Percentiles rank a stretch among this genome's conserved stretches.
Evolutionary conservation across 2,888 invertebrate species (phyloP).

Genomic region (Pilophorus perplexus): DNA sequence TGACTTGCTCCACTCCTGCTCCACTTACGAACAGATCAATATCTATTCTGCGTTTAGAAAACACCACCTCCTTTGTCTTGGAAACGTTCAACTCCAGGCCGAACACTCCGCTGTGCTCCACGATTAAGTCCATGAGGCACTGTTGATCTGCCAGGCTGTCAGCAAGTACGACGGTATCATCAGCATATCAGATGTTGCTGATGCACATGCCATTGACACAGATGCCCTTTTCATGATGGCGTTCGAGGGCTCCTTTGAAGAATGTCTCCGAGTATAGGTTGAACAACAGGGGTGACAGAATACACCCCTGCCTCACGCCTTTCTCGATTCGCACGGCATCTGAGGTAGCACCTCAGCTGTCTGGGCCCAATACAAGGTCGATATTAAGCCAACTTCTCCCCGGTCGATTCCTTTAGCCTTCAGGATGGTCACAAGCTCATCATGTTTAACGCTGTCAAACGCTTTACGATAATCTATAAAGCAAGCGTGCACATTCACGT

Average conservation of each 20-base stretch:
- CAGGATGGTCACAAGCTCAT: too few species aligned
- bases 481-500: too few species aligned
- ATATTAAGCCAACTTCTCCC: too few species aligned
- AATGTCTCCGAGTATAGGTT: background rate
- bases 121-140: background rate
- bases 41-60: too few species aligned
- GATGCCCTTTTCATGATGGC: background rate
- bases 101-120: background rate
- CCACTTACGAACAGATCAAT: too few species aligned
- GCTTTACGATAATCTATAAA: too few species aligned
- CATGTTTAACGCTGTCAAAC: too few species aligned
- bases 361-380: too few species aligned
- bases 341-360: too few species aligned
- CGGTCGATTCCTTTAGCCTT: too few species aligned
- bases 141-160: background rate
- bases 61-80: background rate
- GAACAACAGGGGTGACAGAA: background rate
- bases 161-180: slow-evolving; percentile 14
- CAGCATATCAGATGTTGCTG: background rate
- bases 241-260: background rate
- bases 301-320: too few species aligned
- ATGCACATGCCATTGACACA: background rate
- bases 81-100: background rate
- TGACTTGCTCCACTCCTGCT: background rate
- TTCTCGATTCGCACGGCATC: too few species aligned